Conservation (phyloP, 1,140 invertebrate genomes). For the Babylonia areolata region DNA sequence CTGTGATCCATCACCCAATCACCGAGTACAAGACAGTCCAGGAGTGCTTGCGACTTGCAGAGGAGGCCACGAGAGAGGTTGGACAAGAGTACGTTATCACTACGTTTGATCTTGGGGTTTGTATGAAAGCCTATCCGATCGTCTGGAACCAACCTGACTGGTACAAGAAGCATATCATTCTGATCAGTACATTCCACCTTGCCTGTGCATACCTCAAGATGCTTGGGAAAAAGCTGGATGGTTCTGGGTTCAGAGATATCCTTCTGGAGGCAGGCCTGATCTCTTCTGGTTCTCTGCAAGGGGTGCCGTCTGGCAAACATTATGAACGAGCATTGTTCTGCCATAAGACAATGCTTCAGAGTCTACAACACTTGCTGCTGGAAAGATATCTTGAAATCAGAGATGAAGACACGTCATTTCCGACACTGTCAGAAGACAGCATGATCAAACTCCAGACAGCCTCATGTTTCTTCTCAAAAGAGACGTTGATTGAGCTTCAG, state of each 20-base stretch:
- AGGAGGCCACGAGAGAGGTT: slow-evolving; percentile 45
- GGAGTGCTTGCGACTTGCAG: slow-evolving; percentile 48
- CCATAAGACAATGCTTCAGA: too few relatives aligned
- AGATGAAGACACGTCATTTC: too few relatives aligned
- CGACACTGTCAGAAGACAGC: too few relatives aligned
- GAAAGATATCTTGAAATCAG: too few relatives aligned
- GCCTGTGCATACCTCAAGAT: slow-evolving; percentile 37
- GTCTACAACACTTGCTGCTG: too few relatives aligned
- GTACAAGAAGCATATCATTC: slow-evolving; percentile 53
- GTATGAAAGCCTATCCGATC: slow-evolving; percentile 55
- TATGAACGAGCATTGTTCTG: too few relatives aligned
- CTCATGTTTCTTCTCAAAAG: slow-evolving; percentile 43
- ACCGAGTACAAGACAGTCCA: slow-evolving; percentile 50
- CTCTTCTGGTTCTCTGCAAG: slow-evolving; percentile 37
- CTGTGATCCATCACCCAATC: slow-evolving; percentile 49
- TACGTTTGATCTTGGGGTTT: slow-evolving; percentile 56
- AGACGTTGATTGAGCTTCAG: slow-evolving; percentile 32
- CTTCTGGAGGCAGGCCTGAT: slow-evolving; percentile 49
- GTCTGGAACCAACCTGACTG: slow-evolving; percentile 44
- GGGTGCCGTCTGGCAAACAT: too few relatives aligned
- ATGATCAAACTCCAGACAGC: too few relatives aligned
- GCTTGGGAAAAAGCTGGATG: slow-evolving; percentile 55
- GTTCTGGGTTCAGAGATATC: slow-evolving; percentile 43
- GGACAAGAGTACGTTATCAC: slow-evolving; percentile 47
- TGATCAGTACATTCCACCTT: slow-evolving; percentile 50